phyloP scores from a whole-genome alignment of 2,797 vertebrate genomes.

The Etheostoma nigrum region DNA sequence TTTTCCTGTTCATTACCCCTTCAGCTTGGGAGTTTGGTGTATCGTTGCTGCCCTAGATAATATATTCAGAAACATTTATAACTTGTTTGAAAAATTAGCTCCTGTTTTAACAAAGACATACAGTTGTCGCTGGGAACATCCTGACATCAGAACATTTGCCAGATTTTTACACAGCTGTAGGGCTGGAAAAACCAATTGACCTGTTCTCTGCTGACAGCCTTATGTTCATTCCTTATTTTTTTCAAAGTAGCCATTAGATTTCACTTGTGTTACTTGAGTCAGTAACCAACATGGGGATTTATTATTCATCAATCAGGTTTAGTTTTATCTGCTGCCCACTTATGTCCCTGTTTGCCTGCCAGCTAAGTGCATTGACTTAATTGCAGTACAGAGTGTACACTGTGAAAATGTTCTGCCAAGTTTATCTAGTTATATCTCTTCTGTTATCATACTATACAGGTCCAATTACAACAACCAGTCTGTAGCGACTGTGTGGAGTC shows the following conservation, averaged over 20 bases:
- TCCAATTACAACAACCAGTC: constrained; percentile 68
- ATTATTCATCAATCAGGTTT: constrained; percentile 42
- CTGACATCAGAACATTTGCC: constrained; percentile 5
- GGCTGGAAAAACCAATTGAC: constrained; percentile 10
- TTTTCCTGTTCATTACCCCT: too few species aligned
- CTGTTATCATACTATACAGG: constrained; percentile 55
- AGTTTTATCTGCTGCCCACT: constrained; percentile 22
- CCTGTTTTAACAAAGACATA: not conserved
- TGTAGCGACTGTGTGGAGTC: constrained; percentile 40
- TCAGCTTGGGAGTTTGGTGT: too few species aligned
- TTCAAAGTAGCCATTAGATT: constrained; percentile 19
- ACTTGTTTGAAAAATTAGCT: constrained; percentile 20
- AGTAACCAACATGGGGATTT: constrained; percentile 26
- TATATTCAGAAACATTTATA: not conserved
- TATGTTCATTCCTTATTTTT: constrained; percentile 25
- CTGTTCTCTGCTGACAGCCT: constrained; percentile 18
- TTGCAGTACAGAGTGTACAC: constrained; percentile 50
- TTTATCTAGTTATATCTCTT: constrained; percentile 53
- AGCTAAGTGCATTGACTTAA: constrained; percentile 46
- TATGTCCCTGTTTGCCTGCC: constrained; percentile 38
- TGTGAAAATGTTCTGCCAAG: constrained; percentile 60
- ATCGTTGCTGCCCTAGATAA: too few species aligned
- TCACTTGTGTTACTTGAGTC: not conserved
- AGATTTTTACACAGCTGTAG: constrained; percentile 36
- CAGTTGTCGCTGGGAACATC: constrained; percentile 19